Evolutionary conservation across 2,888 invertebrate species (phyloP), one percentile per base, ranked within the genome.

Genomic region (Meta bourneti): DNA sequence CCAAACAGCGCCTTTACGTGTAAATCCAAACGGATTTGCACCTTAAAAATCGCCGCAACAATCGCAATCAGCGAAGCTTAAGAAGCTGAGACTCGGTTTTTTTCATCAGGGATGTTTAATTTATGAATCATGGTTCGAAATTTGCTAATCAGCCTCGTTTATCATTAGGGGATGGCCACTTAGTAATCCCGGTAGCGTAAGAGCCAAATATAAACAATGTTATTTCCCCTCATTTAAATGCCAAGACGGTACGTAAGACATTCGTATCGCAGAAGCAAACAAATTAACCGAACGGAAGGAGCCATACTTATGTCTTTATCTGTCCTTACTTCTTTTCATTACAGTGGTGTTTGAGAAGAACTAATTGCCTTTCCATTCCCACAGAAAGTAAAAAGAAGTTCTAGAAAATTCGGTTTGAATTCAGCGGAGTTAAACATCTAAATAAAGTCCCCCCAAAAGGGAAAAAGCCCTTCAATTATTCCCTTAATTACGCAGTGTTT

Each of bases 361-460:
- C 86, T 86, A 86, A 86, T 86, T 86, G 86, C 86, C 78, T 86
- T 70, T 86, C 70, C 52, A 77, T 11, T 78, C 75, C 34, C n/a
- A 51, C 34, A 34, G 34, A 34, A 80, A 78, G 71, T 78, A 77
- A 70, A 70, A 78, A 86, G 52, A 52, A 78, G 70, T 74, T 19
- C 74, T 72, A 7, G 74, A 83, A 54, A 34, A 78, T 78, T 70
- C 8, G 51, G 51, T 69, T 70, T 6, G 75, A 69, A 70, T 86
- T 70, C 78, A 51, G 19, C 51, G 70, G 61, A 61, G 69, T 78
- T 78, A 78, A 86, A 86, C 78, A 86, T 78, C 86, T n/a, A 86
- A 86, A 78, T 69, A 86, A 77, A 71, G 49, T 75, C 16, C 8
- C 54, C 16, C 7, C 20, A 34, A 80, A 16, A 61, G 51, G 19